These are phyloP conservation scores for Apoderus coryli DNA, from an alignment of 2,888 invertebrate genomes.

Conservation along the genomic window DNA sequence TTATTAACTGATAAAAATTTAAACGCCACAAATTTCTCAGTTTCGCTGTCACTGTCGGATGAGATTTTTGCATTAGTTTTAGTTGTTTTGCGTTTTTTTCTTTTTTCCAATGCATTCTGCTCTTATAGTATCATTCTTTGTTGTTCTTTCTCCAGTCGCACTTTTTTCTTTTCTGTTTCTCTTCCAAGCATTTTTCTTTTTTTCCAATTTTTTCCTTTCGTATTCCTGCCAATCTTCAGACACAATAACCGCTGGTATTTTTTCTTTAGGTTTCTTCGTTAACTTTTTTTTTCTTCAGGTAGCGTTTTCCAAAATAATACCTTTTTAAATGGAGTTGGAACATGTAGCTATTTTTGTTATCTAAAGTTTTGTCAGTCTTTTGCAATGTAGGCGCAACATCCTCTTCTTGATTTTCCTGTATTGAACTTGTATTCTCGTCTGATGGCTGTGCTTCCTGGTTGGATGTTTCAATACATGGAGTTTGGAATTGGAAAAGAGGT, in stretches of 20 bases:
- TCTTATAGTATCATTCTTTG: no score
- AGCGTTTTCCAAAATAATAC: constrained; percentile 5
- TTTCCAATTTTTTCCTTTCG: neutral
- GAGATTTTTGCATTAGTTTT: no score
- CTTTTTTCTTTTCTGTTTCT: no score
- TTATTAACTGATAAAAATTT: no score
- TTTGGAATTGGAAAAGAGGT: constrained; percentile 4
- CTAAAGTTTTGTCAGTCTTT: constrained; percentile 4
- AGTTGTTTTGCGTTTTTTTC: no score
- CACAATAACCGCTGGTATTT: constrained; percentile 3
- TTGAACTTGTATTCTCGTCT: constrained; percentile 2
- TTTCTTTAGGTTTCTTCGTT: neutral
- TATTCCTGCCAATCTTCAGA: constrained; percentile 5
- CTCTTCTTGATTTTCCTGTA: constrained; percentile 4
- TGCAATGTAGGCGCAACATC: no score
- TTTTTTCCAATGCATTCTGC: no score
- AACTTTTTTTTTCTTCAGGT: no score
- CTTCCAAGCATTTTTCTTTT: no score
- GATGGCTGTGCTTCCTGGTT: neutral
- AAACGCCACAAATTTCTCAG: no score
- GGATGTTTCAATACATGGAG: constrained; percentile 5
- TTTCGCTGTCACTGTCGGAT: no score
- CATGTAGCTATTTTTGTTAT: constrained; percentile 2
- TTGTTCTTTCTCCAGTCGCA: no score
- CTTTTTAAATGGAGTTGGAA: constrained; percentile 7